A percentile compares a stretch with the other conserved stretches of the same genome.
These are phyloP conservation scores for Brachynemurus nebulosus DNA, from an alignment of 2,888 invertebrate genomes.

Conservation along the genomic window DNA sequence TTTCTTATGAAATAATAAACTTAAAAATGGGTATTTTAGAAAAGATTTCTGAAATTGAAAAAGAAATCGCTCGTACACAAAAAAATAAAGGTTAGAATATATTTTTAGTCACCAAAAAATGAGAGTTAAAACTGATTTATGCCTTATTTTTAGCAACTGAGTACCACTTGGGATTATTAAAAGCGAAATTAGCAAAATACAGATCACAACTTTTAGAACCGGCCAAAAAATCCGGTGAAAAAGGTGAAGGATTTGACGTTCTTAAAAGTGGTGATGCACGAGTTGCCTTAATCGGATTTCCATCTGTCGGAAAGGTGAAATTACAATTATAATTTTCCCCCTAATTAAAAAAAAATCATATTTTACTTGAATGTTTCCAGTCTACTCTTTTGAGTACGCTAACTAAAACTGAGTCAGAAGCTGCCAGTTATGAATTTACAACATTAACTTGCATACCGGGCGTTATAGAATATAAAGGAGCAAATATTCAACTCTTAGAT, in stretches of 20 bases:
- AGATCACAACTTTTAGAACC: slow-evolving; percentile 91
- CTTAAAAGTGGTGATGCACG: slow-evolving; percentile 98
- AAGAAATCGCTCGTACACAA: slow-evolving; percentile 95
- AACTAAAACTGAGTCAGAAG: slow-evolving; percentile 93
- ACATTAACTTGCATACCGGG: slow-evolving; percentile 98
- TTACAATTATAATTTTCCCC: background rate
- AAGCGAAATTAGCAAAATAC: slow-evolving; percentile 93
- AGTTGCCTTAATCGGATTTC: slow-evolving; percentile 95
- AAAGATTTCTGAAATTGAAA: slow-evolving; percentile 97
- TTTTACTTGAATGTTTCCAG: slow-evolving; percentile 30
- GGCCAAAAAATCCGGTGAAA: slow-evolving; percentile 75
- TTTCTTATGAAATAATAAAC: background rate
- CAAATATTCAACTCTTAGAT: slow-evolving; percentile 95
- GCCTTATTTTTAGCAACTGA: slow-evolving; percentile 73
- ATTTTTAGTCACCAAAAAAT: background rate
- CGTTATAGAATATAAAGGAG: slow-evolving; percentile 96
- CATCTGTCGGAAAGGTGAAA: slow-evolving; percentile 85
- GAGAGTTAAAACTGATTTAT: slow-evolving; percentile 11
- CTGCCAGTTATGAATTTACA: slow-evolving; percentile 97
- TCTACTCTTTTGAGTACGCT: slow-evolving; percentile 91
- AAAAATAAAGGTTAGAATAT: slow-evolving; percentile 84
- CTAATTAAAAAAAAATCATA: background rate
- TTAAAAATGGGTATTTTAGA: slow-evolving; percentile 89
- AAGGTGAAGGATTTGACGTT: slow-evolving; percentile 98
- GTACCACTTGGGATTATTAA: slow-evolving; percentile 93